A percentile compares a stretch with the other conserved stretches of the same genome.
These are phyloP conservation scores for Chrysolophus pictus DNA, from an alignment of 2,797 vertebrate species.

Conservation along the genomic window DNA sequence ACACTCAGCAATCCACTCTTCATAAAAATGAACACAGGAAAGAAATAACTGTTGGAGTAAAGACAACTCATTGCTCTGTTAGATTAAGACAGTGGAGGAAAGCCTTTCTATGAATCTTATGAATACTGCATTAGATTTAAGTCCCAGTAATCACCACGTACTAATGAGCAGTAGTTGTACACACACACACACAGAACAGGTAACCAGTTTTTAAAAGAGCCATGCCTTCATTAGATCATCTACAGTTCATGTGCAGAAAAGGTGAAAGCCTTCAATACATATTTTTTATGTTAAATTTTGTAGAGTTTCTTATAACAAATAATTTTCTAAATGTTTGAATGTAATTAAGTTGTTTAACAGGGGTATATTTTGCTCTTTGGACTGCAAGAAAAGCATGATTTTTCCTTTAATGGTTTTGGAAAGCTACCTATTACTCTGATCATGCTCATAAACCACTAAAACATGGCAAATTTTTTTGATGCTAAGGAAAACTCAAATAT, in stretches of 20 bases:
- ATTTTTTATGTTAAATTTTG: not conserved
- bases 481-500: slow-evolving; percentile 31
- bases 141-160: not conserved
- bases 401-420: not conserved
- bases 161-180: not conserved
- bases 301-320: not conserved
- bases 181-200: not conserved
- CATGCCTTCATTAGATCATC: not conserved
- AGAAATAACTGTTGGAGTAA: not conserved
- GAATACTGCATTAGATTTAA: not conserved
- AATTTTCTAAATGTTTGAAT: not conserved
- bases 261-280: not conserved
- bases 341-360: not conserved
- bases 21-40: not conserved
- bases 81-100: not conserved
- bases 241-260: not conserved
- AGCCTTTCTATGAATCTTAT: not conserved
- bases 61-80: not conserved
- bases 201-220: not conserved
- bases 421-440: not conserved
- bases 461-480: not conserved
- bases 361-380: not conserved
- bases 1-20: not conserved
- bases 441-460: not conserved
- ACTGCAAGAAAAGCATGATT: not conserved